Percentiles rank a stretch among this genome's conserved stretches.
Conservation (phyloP, 1,140 invertebrate species). For the Euwallacea fornicatus region DNA sequence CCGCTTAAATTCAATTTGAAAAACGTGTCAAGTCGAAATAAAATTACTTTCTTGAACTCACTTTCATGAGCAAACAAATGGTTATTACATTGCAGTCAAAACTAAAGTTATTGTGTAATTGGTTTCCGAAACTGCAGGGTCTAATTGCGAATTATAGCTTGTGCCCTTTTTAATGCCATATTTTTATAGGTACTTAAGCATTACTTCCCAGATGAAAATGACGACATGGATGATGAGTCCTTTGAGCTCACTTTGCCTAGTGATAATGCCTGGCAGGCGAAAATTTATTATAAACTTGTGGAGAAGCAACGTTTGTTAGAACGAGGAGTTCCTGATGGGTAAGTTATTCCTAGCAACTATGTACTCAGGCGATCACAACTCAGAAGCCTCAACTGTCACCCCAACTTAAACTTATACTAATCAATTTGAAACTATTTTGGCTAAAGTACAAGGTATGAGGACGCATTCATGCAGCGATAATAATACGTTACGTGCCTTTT, state of each 20-base stretch:
- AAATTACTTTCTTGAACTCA: slow-evolving; percentile 7
- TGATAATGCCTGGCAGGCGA: slow-evolving; percentile 70
- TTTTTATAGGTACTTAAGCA: slow-evolving; percentile 49
- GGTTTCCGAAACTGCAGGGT: neutral
- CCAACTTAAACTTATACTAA: neutral
- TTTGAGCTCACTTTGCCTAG: slow-evolving; percentile 61
- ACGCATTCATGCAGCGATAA: neutral
- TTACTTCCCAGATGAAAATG: slow-evolving; percentile 50
- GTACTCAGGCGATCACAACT: neutral
- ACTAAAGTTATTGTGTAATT: neutral
- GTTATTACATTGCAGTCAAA: slow-evolving; percentile 2
- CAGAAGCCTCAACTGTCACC: neutral
- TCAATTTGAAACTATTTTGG: slow-evolving; percentile 4
- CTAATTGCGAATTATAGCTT: neutral
- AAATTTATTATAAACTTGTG: slow-evolving; percentile 73
- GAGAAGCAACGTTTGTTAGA: slow-evolving; percentile 62
- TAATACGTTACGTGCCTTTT: slow-evolving; percentile 6
- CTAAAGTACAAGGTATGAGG: neutral
- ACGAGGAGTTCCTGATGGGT: slow-evolving; percentile 14
- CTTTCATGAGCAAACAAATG: too few relatives aligned
- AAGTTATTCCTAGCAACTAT: slow-evolving; percentile 10
- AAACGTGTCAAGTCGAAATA: neutral
- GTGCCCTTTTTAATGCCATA: neutral
- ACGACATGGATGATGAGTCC: slow-evolving; percentile 46
- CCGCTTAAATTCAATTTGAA: neutral